These are phyloP conservation scores for Heliothis peltigera DNA, from an alignment of 2,888 invertebrate genomes.

Conservation along the genomic window DNA sequence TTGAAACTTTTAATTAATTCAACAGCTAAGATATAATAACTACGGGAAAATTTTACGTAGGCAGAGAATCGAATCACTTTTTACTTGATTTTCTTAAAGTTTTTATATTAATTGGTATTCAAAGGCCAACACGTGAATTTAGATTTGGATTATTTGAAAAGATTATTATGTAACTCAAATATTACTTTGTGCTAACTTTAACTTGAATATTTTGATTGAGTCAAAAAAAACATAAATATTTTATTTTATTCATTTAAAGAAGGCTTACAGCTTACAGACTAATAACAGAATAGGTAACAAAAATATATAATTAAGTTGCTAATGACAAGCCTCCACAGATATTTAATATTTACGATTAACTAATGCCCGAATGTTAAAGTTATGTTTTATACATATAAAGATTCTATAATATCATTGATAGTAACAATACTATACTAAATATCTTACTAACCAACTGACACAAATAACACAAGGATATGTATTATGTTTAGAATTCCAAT, in stretches of 20 bases:
- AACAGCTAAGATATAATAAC: constrained; percentile 24
- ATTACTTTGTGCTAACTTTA: too few relatives aligned
- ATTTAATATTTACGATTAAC: too few relatives aligned
- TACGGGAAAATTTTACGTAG: constrained; percentile 6
- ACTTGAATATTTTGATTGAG: too few relatives aligned
- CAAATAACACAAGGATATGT: constrained; percentile 1
- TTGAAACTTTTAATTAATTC: constrained; percentile 53
- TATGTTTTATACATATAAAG: too few relatives aligned
- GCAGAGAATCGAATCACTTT: constrained; percentile 22
- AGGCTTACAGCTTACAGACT: too few relatives aligned
- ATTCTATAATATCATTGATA: too few relatives aligned
- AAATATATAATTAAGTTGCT: too few relatives aligned
- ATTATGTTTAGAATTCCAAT: constrained; percentile 12
- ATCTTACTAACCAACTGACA: constrained; percentile 13
- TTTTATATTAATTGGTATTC: constrained; percentile 30
- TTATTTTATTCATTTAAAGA: too few relatives aligned
- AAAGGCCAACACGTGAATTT: constrained; percentile 11
- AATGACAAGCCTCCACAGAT: too few relatives aligned
- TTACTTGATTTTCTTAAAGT: constrained; percentile 30
- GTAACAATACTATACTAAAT: neutral
- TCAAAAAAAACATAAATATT: too few relatives aligned
- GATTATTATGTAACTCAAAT: constrained; percentile 11
- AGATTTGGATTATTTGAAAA: neutral
- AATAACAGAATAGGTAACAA: too few relatives aligned
- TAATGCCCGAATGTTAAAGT: too few relatives aligned